phyloP scores from a whole-genome alignment of 2,797 vertebrate genomes.

The Orestias chungarensis region DNA sequence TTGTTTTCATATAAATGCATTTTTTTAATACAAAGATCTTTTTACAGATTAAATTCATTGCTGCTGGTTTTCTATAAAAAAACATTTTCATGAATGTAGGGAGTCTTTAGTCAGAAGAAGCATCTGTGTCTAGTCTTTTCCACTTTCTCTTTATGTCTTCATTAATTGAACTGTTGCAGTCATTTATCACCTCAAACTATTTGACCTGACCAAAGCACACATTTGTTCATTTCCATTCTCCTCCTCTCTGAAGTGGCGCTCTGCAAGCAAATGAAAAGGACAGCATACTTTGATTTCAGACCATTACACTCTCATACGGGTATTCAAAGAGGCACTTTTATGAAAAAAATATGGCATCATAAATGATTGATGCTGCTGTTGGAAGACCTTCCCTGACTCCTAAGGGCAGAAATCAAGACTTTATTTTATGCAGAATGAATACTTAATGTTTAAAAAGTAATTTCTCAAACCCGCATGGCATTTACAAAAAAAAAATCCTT shows the following conservation, averaged over 20 bases:
- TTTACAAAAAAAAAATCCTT: slow-evolving; percentile 42
- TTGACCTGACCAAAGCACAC: slow-evolving; percentile 43
- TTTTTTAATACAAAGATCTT: not conserved
- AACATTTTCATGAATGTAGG: not conserved
- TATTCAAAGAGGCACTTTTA: slow-evolving; percentile 13
- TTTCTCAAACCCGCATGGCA: slow-evolving; percentile 34
- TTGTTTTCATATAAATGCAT: not conserved
- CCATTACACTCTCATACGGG: slow-evolving; percentile 2
- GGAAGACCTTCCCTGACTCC: slow-evolving; percentile 12
- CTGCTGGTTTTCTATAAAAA: slow-evolving; percentile 11
- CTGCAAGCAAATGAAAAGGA: slow-evolving; percentile 41
- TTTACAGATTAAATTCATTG: not conserved
- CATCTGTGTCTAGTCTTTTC: slow-evolving; percentile 20
- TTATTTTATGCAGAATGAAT: slow-evolving; percentile 39
- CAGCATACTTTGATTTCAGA: slow-evolving; percentile 16
- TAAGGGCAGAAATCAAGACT: slow-evolving; percentile 23
- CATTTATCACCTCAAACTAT: slow-evolving; percentile 60
- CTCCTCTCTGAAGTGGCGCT: slow-evolving; percentile 34
- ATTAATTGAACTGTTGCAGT: slow-evolving; percentile 56
- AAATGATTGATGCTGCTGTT: slow-evolving; percentile 27
- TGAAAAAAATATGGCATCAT: slow-evolving; percentile 15
- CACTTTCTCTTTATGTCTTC: slow-evolving; percentile 29
- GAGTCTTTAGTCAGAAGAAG: slow-evolving; percentile 26
- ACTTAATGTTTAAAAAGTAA: slow-evolving; percentile 40
- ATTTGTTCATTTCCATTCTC: slow-evolving; percentile 42